Evolutionary conservation across 1,140 invertebrate species (phyloP).

Genomic region (Drosophila cardini): DNA sequence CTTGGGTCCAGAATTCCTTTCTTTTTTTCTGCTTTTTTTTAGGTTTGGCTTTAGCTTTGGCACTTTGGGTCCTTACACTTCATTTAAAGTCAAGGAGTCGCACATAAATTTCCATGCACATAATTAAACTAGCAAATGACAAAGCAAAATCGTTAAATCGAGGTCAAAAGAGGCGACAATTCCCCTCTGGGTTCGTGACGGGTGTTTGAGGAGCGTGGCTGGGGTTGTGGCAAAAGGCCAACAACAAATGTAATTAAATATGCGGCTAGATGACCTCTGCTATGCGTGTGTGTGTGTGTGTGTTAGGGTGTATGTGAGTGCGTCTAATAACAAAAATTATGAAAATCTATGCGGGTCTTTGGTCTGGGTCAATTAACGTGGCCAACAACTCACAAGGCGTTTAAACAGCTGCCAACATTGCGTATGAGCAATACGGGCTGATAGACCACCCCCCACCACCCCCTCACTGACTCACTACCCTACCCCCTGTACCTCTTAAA

Average conservation of each 20-base stretch:
- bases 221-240: slow-evolving; percentile 22
- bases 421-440: slow-evolving; percentile 55
- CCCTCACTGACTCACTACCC: not conserved
- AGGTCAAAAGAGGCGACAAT: slow-evolving; percentile 58
- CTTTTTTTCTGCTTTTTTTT: not conserved
- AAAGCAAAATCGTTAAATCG: slow-evolving; percentile 80
- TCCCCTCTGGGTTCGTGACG: not conserved
- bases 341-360: slow-evolving; percentile 67
- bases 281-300: slow-evolving; percentile 6
- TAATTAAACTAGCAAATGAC: slow-evolving; percentile 81
- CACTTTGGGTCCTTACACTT: slow-evolving; percentile 68
- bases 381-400: slow-evolving; percentile 27
- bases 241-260: slow-evolving; percentile 73
- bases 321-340: slow-evolving; percentile 70
- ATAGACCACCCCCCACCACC: slow-evolving; percentile 2
- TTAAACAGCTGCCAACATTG: slow-evolving; percentile 29
- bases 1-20: not conserved
- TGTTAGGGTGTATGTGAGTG: slow-evolving; percentile 15
- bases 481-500: not conserved
- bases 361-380: slow-evolving; percentile 65
- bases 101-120: slow-evolving; percentile 83
- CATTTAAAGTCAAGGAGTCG: slow-evolving; percentile 82
- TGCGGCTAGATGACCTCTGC: slow-evolving; percentile 63
- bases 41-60: slow-evolving; percentile 1
- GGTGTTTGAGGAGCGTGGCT: not conserved